Evolutionary conservation across 2,113 vertebrate species (phyloP), one percentile per base, ranked within the genome.

Genomic region (Carassius auratus): DNA sequence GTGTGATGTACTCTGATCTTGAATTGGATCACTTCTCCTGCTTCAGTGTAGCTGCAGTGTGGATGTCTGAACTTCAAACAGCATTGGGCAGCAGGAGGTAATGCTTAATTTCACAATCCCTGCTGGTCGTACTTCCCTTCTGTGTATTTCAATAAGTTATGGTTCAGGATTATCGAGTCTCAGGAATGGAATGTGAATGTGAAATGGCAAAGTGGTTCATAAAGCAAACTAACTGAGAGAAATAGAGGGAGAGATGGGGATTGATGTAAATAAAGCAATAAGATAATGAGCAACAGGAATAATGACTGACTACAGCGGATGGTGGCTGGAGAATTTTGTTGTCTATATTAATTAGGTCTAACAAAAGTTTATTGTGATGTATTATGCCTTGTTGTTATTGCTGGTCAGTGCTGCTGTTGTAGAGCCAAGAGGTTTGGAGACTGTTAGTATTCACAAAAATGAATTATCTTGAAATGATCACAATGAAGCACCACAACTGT

Each of bases 51-150:
- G 26, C 45, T 55, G 75, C 48, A 36, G 15, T 52, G 6, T 76
- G 74, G 74, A 52, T 52, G 50, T 77, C 75, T 77, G 26, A 69
- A 69, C 45, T 82, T 82, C 62, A 69, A 82, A 82, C 75, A 77
- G 50, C 50, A 57, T 77, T 33, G 26, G 2, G 5, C 23, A 81
- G 38, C 42, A 19, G 64, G 79, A 14, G 13, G 42, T 23, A 69
- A 36, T 52, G 26, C 42, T 69, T 81, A 10, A 52, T 69, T n/a
- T 81, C 6, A 36, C 17, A 7, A 12, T 21, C 14, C 2, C 42
- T 2, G 14, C 61, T 10, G 62, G 62, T 68, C 4, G 0, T 19
- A 48, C 42, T 2, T 14, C 42, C 15, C 14, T 26, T 64, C 52
- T 69, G 45, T 81, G 17, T 52, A 36, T 26, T 52, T 68, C 3